Conservation (phyloP, 2,888 invertebrate genomes). For the Elegia similella region DNA sequence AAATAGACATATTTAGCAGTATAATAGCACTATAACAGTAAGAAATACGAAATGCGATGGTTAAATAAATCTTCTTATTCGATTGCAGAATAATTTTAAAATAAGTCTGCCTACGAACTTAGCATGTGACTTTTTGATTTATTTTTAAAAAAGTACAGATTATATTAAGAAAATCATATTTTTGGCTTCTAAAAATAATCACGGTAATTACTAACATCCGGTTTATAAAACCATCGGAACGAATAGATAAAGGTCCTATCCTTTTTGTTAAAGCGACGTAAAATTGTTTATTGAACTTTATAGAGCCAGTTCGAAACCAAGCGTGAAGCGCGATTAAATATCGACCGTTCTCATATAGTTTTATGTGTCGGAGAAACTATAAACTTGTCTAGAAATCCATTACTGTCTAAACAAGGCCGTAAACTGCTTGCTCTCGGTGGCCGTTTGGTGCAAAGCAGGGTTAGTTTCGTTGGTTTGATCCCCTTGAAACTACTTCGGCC, state of each 20-base stretch:
- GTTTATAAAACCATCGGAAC: too few species aligned
- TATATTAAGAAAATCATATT: too few species aligned
- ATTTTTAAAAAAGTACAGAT: too few species aligned
- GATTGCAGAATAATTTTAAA: too few species aligned
- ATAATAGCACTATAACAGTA: too few species aligned
- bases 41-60: too few species aligned
- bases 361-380: slow-evolving; percentile 25
- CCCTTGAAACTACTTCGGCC: not conserved
- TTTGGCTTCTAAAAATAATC: too few species aligned
- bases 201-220: too few species aligned
- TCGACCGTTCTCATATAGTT: slow-evolving; percentile 21
- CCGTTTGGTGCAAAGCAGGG: slow-evolving; percentile 16
- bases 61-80: too few species aligned
- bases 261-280: not conserved
- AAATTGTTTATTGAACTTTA: slow-evolving; percentile 13
- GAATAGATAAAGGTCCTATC: not conserved
- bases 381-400: slow-evolving; percentile 26
- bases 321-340: slow-evolving; percentile 15
- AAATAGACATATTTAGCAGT: too few species aligned
- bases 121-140: too few species aligned
- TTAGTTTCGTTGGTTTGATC: not conserved
- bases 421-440: slow-evolving; percentile 19
- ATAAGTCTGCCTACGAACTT: too few species aligned
- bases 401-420: slow-evolving; percentile 19
- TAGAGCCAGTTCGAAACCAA: slow-evolving; percentile 6